Base-by-base conservation (phyloP, 2,797 vertebrate genomes). In the Antrozous pallidus region DNA sequence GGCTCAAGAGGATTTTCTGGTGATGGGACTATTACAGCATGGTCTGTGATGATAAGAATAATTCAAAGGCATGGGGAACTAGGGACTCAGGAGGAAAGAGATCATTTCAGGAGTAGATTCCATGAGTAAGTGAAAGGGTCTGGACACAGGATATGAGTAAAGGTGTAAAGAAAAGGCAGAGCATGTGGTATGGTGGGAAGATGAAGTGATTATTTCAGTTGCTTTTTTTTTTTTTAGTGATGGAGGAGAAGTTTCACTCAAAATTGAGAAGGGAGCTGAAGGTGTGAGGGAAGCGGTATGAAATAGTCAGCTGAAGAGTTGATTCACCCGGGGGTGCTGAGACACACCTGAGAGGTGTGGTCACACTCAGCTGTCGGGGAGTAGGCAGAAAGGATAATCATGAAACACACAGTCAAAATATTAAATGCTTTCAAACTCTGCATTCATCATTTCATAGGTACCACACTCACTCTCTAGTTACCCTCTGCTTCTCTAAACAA, bases 11-110 rank as follows among this genome's bases (percentile, higher is more conserved):
- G 40, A 28, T 45, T 75, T 77, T 45, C 47, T 71, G 67, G 42
- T 20, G 40, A n/a, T 11, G 20, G 26, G 33, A 58, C 69, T 18
- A 0, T 5, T 2, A 38, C 12, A n/a, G 17, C 51, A n/a, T 5
- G 28, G 6, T 17, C 2, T 3, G 18, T 0, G 28, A 5, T 3
- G 11, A 2, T 4, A 8, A 69, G 20, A 33, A 90, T 20, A 22
- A 61, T 28, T 16, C 45, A 14, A 26, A 61, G 22, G 40, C 22
- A 28, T 28, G 42, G 58, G 22, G 3, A 20, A 6, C n/a, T 24
- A 26, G n/a, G 8, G 20, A 63, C 20, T n/a, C 17, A 63, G 69
- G 49, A 56, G 56, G 1, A 74, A 7, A 28, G 20, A 17, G n/a
- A 14, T 67, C 28, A 8, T 67, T 80, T 75, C 1, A 16, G 45